Evolutionary conservation across 2,888 invertebrate species (phyloP), one percentile per base, ranked within the genome.

Genomic region (Minunthozetes semirufus): DNA sequence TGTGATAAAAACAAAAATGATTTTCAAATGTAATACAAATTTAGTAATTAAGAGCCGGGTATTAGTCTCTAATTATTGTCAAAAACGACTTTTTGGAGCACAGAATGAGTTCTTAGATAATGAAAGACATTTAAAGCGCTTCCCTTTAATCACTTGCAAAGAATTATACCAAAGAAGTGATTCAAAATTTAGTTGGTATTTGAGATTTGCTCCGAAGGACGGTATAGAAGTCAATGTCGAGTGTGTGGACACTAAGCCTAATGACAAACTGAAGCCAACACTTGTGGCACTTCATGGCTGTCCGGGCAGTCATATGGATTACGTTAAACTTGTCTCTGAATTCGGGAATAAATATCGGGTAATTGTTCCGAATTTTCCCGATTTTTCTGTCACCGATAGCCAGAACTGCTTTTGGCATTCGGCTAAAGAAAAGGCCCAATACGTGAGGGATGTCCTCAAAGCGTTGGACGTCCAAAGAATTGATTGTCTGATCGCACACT

Each of bases 361-460:
- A 13, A 74, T 74, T 38, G 46, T 71, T 33, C 74, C 74, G n/a
- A 74, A 74, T 22, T 74, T 74, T 71, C 74, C 70, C 50, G 56
- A 74, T n/a, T 74, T 74, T 50, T 48, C 74, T 0, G 11, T 70
- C 22, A 74, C 74, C 11, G 42, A 70, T 1, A 25, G 27, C 29
- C 70, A n/a, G 8, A 70, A 70, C 19, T 50, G 33, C 25, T 74
- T 74, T 50, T 74, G 74, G 74, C 74, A 74, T 42, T 74, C 74
- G n/a, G 74, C 70, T n/a, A 70, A 74, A 74, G 74, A 74, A 33
- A 74, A 71, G 27, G 25, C 74, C 2, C 48, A 71, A 61, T 70
- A 70, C 19, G 22, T 74, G 11, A 53, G 27, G 13, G 74, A 74
- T 27, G 46, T 74, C 15, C 15, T 74, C 0, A 11, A 17, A n/a